Percentiles rank a stretch among this genome's conserved stretches.
These are phyloP conservation scores for Anas capensis DNA, from an alignment of 2,797 vertebrate species.

Conservation along the genomic window DNA sequence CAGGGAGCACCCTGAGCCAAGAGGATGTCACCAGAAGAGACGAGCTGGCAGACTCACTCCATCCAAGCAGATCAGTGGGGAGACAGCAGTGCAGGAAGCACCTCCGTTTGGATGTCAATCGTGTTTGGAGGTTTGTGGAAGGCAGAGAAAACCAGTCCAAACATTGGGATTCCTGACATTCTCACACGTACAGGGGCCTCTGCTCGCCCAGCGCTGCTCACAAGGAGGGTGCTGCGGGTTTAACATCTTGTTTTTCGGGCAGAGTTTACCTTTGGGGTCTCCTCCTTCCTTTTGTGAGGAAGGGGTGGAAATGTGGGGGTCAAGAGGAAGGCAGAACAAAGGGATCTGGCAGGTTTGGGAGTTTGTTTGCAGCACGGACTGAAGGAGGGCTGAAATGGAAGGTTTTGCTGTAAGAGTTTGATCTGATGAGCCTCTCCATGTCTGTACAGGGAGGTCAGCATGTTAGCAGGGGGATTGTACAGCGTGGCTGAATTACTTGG, in stretches of 20 bases:
- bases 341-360: not conserved
- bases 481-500: not conserved
- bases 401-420: not conserved
- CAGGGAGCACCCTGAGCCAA: not conserved
- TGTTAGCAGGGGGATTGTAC: not conserved
- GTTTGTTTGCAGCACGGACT: not conserved
- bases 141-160: slow-evolving; percentile 81
- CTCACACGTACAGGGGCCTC: slow-evolving; percentile 84
- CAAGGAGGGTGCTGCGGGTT: not conserved
- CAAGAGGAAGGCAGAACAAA: fast-evolving
- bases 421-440: not conserved
- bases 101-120: not conserved
- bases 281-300: not conserved
- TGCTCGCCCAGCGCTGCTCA: slow-evolving; percentile 69
- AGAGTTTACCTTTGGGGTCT: not conserved
- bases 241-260: not conserved
- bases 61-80: not conserved
- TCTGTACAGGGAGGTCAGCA: fast-evolving
- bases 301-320: fast-evolving
- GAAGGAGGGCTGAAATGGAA: not conserved
- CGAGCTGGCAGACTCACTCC: fast-evolving
- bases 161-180: slow-evolving; percentile 91
- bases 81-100: not conserved
- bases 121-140: slow-evolving; percentile 57
- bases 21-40: not conserved